Base-by-base conservation (phyloP, 2,888 invertebrate genomes). In the Dolichomitus sp. region DNA sequence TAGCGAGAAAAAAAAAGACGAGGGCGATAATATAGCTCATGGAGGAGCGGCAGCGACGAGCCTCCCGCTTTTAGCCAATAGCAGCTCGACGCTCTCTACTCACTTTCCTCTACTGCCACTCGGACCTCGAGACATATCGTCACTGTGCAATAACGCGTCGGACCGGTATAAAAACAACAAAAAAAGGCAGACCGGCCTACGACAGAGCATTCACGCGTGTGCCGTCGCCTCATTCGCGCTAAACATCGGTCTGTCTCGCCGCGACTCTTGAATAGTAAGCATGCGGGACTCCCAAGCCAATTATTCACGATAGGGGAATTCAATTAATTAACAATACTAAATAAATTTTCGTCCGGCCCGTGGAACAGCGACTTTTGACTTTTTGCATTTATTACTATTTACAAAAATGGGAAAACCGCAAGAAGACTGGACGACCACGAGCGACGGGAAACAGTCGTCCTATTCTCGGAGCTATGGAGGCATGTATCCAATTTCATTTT, bases 41-140 rank as follows among this genome's bases (percentile, higher is more conserved):
- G 54, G 37, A 40, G 61, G 61, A 61, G 61, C 17, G 61, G 61
- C 61, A 37, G 40, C 17, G 14, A 37, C 84, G 83, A 85, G 86
- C 84, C 85, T 76, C 68, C 84, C 59, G 2, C 4, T 17, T 7
- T 17, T 27, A 69, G 11, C 81, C 85, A 87, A 85, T 87, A 59
- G 70, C 57, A 14, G n/a, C 23, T 14, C 72, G 14, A 17, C 33
- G 40, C 54, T 17, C 17, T 4, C 23, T 30, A 30, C 30, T 30
- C 30, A n/a, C 57, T 5, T 54, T 54, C 57, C 57, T 30, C 57
- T 14, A 12, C 27, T 12, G 23, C 54, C 27, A 12, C 19, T n/a
- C 23, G 27, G 5, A 33, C 57, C n/a, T 33, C 61, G 19, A 61
- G 61, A 61, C 40, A 17, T 12, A 37, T 19, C 61, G 61, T 59